Evolutionary conservation across 2,797 vertebrate species (phyloP).

Genomic region (Paramormyrops hopkinsi): DNA sequence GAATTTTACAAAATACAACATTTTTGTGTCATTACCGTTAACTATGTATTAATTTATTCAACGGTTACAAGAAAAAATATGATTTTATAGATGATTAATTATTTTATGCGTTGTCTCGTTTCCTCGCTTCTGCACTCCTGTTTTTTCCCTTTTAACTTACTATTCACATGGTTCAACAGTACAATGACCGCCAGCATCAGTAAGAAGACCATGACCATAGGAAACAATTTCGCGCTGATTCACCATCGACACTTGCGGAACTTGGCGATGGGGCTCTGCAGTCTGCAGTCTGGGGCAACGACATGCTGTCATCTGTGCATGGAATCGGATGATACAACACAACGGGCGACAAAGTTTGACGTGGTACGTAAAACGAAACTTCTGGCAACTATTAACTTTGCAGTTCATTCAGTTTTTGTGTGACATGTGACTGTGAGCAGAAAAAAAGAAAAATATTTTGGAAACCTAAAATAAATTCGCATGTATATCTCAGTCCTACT

Average conservation of each 20-base stretch:
- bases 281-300: not conserved
- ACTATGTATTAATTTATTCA: not conserved
- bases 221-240: not conserved
- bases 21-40: not conserved
- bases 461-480: not conserved
- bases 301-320: not conserved
- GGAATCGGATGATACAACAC: not conserved
- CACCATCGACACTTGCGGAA: not conserved
- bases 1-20: not conserved
- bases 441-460: not conserved
- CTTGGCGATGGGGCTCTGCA: not conserved
- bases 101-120: not conserved
- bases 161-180: not conserved
- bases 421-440: not conserved
- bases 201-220: not conserved
- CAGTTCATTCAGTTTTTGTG: not conserved
- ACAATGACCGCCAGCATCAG: not conserved
- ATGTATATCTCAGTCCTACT: not conserved
- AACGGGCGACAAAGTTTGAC: not conserved
- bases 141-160: not conserved
- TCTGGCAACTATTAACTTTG: not conserved
- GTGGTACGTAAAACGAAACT: not conserved
- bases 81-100: not conserved
- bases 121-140: not conserved
- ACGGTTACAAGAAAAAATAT: not conserved